Evolutionary conservation across 2,797 vertebrate genomes (phyloP), one percentile per base, ranked within the genome.

Genomic region (Distichodus sexfasciatus): DNA sequence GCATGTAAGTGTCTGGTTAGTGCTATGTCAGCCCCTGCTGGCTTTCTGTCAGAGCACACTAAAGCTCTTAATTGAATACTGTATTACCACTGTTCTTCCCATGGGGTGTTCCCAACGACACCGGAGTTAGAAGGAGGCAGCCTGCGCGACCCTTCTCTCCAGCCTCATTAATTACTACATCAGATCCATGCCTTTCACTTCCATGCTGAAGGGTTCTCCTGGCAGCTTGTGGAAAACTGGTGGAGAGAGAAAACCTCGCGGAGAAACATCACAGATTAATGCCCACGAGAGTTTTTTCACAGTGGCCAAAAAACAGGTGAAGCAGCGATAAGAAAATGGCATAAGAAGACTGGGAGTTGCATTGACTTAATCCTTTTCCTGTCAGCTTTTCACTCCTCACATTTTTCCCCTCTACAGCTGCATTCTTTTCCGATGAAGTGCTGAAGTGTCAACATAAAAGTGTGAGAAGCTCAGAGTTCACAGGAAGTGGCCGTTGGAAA

Each of bases 141-240:
- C n/a, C 60, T 14, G 54, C 62, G 61, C 47, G 36, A 77, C 67
- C 77, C 61, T 54, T 46, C 57, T 79, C 73, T 77, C 73, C 51
- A 72, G 74, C 74, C 71, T 79, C 75, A 73, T 79, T 80, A 83
- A 81, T 79, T 80, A 77, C 67, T 68, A 71, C 76, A 78, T 76
- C 69, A 66, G 44, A 74, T 75, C 55, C 47, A 51, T 62, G 72
- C 54, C 62, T 69, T 66, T 76, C 75, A 70, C 55, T 76, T 66
- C 24, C 19, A 12, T 17, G 53, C 48, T 54, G 15, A 69, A 69
- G 54, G 66, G 58, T 55, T 29, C 76, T 41, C n/a, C 40, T 47
- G 55, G 36, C 69, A 71, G 48, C 47, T 69, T 36, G 29, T n/a
- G 35, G 35, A 50, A 69, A 62, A 46, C 28, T 1, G 4, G 51